A percentile compares a stretch with the other conserved stretches of the same genome.
Conservation (phyloP, 2,797 vertebrate genomes). For the Euphonia xanthogaster region DNA sequence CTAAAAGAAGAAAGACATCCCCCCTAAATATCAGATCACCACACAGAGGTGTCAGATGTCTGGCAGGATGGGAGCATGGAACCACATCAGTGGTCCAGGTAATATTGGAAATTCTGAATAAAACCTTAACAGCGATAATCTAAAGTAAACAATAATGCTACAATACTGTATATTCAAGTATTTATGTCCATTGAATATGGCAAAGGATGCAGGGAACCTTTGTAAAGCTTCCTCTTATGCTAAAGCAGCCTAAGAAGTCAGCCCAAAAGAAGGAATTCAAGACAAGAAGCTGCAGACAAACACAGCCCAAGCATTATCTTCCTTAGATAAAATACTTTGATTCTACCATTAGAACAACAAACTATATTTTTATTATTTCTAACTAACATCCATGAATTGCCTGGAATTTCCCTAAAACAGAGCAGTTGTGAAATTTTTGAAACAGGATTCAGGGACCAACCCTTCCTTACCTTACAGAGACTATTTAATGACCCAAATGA, state of each 20-base stretch:
- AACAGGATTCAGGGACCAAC: neutral
- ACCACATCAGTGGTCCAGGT: neutral
- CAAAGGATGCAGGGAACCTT: neutral
- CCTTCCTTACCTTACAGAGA: neutral
- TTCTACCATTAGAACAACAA: neutral
- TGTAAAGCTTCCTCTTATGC: neutral
- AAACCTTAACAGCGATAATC: neutral
- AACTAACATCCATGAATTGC: neutral
- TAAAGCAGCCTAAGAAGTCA: neutral
- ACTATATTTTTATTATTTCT: neutral
- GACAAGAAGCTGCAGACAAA: neutral
- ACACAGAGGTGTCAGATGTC: neutral
- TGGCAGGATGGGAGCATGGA: fast-evolving
- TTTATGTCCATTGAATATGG: neutral
- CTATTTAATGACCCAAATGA: neutral
- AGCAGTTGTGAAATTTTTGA: neutral
- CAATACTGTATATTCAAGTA: neutral
- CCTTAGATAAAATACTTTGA: neutral
- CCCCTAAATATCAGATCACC: neutral
- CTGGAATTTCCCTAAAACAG: neutral
- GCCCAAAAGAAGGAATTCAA: neutral
- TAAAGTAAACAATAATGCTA: neutral
- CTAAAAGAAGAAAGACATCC: neutral
- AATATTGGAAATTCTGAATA: neutral
- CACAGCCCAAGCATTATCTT: neutral